Percentiles rank a stretch among this genome's conserved stretches.
phyloP scores from a whole-genome alignment of 2,888 invertebrate species.

The Plagodis pulveraria region DNA sequence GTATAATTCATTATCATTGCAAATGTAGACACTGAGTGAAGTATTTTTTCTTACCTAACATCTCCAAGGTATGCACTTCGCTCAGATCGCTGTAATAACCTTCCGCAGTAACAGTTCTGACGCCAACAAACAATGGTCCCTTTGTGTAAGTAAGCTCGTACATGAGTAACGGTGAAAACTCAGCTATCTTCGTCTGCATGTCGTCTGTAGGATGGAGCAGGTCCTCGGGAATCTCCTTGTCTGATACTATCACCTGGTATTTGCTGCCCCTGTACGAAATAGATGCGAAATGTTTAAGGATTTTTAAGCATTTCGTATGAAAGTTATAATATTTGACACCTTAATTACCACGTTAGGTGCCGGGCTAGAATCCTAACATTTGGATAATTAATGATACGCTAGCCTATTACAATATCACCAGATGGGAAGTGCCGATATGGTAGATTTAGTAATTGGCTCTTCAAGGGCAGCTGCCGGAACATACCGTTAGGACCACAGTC shows the following conservation, averaged over 20 bases:
- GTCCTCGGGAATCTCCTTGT: slow-evolving; percentile 77
- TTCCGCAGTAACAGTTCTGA: slow-evolving; percentile 84
- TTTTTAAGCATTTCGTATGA: too few species aligned
- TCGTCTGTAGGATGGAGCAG: slow-evolving; percentile 63
- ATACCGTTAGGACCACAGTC: too few species aligned
- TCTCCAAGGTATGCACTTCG: slow-evolving; percentile 77
- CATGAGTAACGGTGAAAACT: slow-evolving; percentile 83
- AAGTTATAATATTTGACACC: too few species aligned
- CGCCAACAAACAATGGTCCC: slow-evolving; percentile 87
- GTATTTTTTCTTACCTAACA: slow-evolving; percentile 60
- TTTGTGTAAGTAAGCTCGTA: slow-evolving; percentile 64
- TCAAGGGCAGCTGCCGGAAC: too few species aligned
- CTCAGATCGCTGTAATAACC: slow-evolving; percentile 87
- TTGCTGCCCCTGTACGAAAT: slow-evolving; percentile 53
- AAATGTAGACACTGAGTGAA: too few species aligned
- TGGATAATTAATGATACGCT: too few species aligned
- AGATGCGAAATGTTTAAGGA: background rate
- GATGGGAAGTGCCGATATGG: too few species aligned
- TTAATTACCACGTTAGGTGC: too few species aligned
- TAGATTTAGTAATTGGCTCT: too few species aligned
- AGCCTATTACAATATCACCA: too few species aligned
- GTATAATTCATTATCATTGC: too few species aligned
- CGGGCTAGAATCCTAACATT: too few species aligned
- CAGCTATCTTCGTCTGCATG: slow-evolving; percentile 68
- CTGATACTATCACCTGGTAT: slow-evolving; percentile 88